A percentile compares a stretch with the other conserved stretches of the same genome.
Conservation (phyloP, 2,797 vertebrate genomes). For the Myotis findleyi region DNA sequence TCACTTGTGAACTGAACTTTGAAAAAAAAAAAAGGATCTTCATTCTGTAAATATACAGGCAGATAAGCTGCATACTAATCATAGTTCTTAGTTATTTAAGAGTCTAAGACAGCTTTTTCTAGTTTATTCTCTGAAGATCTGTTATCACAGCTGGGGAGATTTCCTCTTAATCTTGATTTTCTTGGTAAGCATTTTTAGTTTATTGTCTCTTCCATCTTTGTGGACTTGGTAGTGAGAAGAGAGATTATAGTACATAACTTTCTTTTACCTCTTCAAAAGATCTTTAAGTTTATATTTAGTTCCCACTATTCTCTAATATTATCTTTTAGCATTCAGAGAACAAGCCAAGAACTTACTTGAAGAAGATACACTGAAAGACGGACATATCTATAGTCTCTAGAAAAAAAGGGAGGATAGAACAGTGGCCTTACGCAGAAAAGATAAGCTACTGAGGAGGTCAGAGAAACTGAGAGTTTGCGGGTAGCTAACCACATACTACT, state of each 20-base stretch:
- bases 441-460: background rate
- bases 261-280: constrained; percentile 26
- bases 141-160: constrained; percentile 23
- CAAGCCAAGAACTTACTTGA: constrained; percentile 28
- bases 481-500: background rate
- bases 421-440: background rate
- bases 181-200: constrained; percentile 38
- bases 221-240: constrained; percentile 3
- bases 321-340: constrained; percentile 53
- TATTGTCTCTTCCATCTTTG: constrained; percentile 50
- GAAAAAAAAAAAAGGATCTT: constrained; percentile 38
- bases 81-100: constrained; percentile 53
- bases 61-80: constrained; percentile 20
- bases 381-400: background rate
- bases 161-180: constrained; percentile 55
- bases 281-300: constrained; percentile 9
- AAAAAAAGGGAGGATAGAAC: constrained; percentile 44
- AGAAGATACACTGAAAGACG: constrained; percentile 41
- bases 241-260: background rate
- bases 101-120: constrained; percentile 8
- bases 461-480: background rate
- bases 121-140: constrained; percentile 53
- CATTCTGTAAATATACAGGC: constrained; percentile 46
- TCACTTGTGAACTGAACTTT: constrained; percentile 62
- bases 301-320: constrained; percentile 34